Conservation (phyloP, 2,888 invertebrate species). For the Nebria brevicollis region DNA sequence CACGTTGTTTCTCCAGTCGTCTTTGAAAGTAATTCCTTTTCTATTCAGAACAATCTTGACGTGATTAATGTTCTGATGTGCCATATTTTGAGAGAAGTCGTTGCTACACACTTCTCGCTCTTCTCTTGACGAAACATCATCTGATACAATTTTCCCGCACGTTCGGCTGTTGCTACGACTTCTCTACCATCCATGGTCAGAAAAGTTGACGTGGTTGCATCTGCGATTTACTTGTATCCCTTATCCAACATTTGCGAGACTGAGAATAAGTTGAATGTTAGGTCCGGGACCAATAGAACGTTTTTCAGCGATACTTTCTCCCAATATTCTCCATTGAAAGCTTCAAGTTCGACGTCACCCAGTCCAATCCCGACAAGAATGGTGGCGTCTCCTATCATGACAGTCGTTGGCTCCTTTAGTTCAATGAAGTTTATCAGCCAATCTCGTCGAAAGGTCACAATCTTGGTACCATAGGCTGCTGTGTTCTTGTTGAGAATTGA, state of each 20-base stretch:
- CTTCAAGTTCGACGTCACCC: conserved; percentile 51
- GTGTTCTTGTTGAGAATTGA: too few species aligned
- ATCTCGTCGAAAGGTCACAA: too few species aligned
- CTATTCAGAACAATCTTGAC: too few species aligned
- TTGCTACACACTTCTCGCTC: conserved; percentile 42
- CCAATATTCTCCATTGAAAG: conserved; percentile 52
- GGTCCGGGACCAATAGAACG: conserved; percentile 49
- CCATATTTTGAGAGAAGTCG: conserved; percentile 48
- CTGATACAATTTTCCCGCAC: conserved; percentile 18
- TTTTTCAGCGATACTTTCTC: conserved; percentile 48
- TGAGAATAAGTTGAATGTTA: conserved; percentile 52
- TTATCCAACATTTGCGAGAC: conserved; percentile 52
- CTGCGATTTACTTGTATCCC: conserved; percentile 50
- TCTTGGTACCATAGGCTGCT: too few species aligned
- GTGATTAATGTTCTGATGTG: too few species aligned
- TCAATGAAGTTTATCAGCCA: too few species aligned
- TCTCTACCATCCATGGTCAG: background rate
- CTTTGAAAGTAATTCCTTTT: too few species aligned
- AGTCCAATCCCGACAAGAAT: conserved; percentile 51
- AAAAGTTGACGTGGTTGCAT: conserved; percentile 15
- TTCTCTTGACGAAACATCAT: too few species aligned
- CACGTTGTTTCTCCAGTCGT: too few species aligned
- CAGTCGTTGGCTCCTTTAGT: too few species aligned
- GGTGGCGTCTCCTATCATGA: conserved; percentile 49
- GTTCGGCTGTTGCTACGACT: too few species aligned